phyloP scores from a whole-genome alignment of 2,888 invertebrate genomes.

The Prenolepis imparis region DNA sequence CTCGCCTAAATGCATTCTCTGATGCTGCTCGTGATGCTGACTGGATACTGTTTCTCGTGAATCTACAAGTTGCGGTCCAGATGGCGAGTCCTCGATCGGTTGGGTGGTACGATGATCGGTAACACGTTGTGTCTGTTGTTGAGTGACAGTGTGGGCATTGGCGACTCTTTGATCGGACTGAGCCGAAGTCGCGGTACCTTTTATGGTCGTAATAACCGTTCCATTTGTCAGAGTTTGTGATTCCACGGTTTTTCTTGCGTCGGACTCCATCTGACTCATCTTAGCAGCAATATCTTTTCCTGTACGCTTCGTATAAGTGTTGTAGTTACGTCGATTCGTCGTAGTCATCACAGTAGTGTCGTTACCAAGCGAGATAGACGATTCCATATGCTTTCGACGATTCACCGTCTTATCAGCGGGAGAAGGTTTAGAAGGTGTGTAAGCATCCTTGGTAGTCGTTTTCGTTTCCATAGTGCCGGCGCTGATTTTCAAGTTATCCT shows the following conservation, averaged over 20 bases:
- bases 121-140: conserved; percentile 69
- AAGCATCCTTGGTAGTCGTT: conserved; percentile 87
- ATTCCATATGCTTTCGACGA: conserved; percentile 89
- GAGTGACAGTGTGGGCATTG: conserved; percentile 69
- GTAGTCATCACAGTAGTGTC: conserved; percentile 88
- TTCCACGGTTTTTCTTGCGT: conserved; percentile 77
- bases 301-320: conserved; percentile 85
- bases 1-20: conserved; percentile 70
- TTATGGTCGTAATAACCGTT: conserved; percentile 85
- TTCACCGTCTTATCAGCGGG: conserved; percentile 87
- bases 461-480: conserved; percentile 87
- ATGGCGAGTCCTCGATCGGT: not conserved
- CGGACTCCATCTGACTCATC: conserved; percentile 69
- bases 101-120: conserved; percentile 51
- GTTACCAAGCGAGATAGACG: conserved; percentile 89
- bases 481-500: conserved; percentile 87
- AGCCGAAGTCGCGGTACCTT: conserved; percentile 84
- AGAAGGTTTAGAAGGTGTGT: conserved; percentile 86
- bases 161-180: conserved; percentile 73
- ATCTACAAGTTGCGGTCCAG: conserved; percentile 32
- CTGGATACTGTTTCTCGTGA: conserved; percentile 20
- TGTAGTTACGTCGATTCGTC: conserved; percentile 89
- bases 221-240: conserved; percentile 72
- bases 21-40: conserved; percentile 73
- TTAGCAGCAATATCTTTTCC: conserved; percentile 81